These are phyloP conservation scores for Temnothorax rugatulus DNA, from an alignment of 2,888 invertebrate genomes.

Conservation along the genomic window DNA sequence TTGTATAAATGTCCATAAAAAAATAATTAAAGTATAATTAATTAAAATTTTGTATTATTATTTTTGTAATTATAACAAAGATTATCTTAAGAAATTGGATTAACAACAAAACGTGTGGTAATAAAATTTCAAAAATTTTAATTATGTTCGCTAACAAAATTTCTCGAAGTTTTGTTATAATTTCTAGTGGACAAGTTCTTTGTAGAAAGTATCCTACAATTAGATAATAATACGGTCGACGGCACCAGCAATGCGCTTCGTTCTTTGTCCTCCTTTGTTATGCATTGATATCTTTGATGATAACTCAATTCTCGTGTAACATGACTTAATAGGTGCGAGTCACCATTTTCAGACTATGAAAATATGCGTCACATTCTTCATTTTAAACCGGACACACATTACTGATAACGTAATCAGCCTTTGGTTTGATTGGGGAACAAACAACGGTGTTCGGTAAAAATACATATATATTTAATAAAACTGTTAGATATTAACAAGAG, in stretches of 20 bases:
- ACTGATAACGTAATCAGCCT: conserved; percentile 4
- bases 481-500: background rate
- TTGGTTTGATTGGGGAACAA: background rate
- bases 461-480: background rate
- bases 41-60: background rate
- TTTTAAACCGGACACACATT: background rate
- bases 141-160: background rate
- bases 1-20: background rate
- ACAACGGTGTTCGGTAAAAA: too few relatives aligned
- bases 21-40: conserved; percentile 3
- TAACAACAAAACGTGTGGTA: background rate
- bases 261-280: background rate
- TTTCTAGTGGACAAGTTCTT: background rate
- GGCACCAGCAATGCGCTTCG: background rate
- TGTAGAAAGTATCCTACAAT: background rate
- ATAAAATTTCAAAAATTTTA: background rate
- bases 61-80: background rate
- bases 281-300: background rate
- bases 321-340: background rate
- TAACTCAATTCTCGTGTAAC: background rate
- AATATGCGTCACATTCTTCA: background rate
- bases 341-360: background rate
- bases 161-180: background rate
- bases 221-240: background rate
- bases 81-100: background rate